Percentiles rank a stretch among this genome's conserved stretches.
phyloP scores from a whole-genome alignment of 53 echinoderm and acorn worm species.

The Henricia sp. region DNA sequence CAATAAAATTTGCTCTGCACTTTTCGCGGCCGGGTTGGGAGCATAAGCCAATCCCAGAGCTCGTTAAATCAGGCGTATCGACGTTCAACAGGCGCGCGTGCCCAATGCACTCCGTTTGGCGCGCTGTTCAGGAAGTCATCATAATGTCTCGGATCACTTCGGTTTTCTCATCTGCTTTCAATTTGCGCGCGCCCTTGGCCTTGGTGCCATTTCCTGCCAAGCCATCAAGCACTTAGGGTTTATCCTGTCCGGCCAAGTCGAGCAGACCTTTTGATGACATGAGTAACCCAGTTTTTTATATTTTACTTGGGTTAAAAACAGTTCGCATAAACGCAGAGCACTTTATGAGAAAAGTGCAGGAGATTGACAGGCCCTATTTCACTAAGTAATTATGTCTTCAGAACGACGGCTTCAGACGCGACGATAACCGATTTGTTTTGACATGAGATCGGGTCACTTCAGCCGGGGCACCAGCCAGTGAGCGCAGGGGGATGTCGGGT shows the following conservation, averaged over 20 bases:
- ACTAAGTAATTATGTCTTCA: too few species aligned
- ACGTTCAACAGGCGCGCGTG: constrained; percentile 7
- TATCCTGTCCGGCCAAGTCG: constrained; percentile 30
- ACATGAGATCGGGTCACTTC: too few species aligned
- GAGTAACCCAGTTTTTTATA: constrained; percentile 17
- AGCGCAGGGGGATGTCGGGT: too few species aligned
- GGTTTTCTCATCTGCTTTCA: constrained; percentile 5
- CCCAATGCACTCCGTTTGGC: constrained; percentile 4
- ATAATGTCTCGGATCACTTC: not conserved
- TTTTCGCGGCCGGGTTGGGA: too few species aligned
- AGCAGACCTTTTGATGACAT: constrained; percentile 2
- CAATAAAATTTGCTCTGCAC: too few species aligned
- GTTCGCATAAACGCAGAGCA: not conserved
- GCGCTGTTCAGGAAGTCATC: constrained; percentile 24
- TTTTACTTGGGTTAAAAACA: not conserved
- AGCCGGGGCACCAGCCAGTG: too few species aligned
- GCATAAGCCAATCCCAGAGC: not conserved
- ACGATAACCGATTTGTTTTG: too few species aligned
- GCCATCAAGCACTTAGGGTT: constrained; percentile 31
- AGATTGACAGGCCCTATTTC: too few species aligned
- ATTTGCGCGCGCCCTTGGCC: constrained; percentile 34
- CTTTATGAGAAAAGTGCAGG: too few species aligned
- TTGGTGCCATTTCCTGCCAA: constrained; percentile 11
- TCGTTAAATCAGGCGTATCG: constrained; percentile 12
- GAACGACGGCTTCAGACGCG: too few species aligned